Percentiles rank a stretch among this genome's conserved stretches.
phyloP scores from a whole-genome alignment of 1,140 invertebrate genomes.

The Onthophagus taurus region DNA sequence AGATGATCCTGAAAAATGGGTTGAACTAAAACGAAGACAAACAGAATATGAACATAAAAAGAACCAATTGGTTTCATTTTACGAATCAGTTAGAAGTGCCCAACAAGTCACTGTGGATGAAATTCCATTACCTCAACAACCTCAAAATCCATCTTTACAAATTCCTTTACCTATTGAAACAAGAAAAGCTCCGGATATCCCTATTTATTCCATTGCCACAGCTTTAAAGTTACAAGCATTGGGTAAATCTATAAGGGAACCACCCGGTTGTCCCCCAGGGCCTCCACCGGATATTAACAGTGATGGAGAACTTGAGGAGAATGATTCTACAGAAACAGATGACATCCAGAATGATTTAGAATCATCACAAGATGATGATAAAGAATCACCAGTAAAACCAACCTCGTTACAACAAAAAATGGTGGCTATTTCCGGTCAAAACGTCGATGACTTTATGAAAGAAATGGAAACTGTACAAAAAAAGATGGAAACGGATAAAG shows the following conservation, averaged over 20 bases:
- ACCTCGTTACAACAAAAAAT: constrained; percentile 73
- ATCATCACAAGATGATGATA: constrained; percentile 21
- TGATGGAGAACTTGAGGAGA: constrained; percentile 50
- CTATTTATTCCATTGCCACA: constrained; percentile 37
- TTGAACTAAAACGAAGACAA: constrained; percentile 82
- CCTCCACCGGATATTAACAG: constrained; percentile 64
- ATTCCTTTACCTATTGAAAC: constrained; percentile 61
- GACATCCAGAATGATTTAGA: constrained; percentile 14
- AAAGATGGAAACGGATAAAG: constrained; percentile 56
- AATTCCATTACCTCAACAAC: constrained; percentile 75
- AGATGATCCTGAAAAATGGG: constrained; percentile 91
- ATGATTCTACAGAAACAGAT: constrained; percentile 25
- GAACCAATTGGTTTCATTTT: constrained; percentile 80
- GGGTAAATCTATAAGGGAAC: constrained; percentile 42
- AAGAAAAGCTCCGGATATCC: constrained; percentile 35
- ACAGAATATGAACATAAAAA: constrained; percentile 87
- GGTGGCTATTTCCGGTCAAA: constrained; percentile 76
- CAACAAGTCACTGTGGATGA: constrained; percentile 95
- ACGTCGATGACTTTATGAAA: constrained; percentile 86
- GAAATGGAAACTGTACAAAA: constrained; percentile 81
- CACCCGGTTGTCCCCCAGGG: constrained; percentile 81
- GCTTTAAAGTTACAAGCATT: constrained; percentile 35
- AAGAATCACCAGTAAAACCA: constrained; percentile 49
- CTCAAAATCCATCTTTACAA: constrained; percentile 46
- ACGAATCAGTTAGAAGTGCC: constrained; percentile 89